Base-by-base conservation (phyloP, 2,113 vertebrate species). In the Pitta sordida region DNA sequence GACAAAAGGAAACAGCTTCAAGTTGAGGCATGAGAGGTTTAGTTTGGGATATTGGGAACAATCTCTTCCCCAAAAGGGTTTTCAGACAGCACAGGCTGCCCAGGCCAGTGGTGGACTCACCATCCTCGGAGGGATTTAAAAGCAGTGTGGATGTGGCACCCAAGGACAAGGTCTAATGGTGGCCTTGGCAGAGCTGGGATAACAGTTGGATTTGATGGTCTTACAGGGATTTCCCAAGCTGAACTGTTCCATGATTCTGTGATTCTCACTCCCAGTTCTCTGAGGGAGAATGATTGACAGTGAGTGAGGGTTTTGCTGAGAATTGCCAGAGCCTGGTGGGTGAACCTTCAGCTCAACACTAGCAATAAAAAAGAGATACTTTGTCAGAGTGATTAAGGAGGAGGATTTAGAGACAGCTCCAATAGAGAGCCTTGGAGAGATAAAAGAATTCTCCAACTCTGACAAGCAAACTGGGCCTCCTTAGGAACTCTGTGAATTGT, bases 331-430 rank as follows among this genome's bases (percentile, higher is more conserved):
- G n/a, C n/a, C 44, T 90, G 76, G 51, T 48, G 49, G 74, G 46
- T 63, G 62, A 94, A 80, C 48, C 49, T 77, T 16, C 23, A 39
- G 74, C 82, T 93, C 51, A 89, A 86, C 89, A 36, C 15, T 32
- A 41, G 51, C 34, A 73, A 87, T 79, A 60, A 82, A 88, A 58
- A 23, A 43, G 55, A 65, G 32, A 44, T 65, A 75, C 26, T 29
- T 6, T 18, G 41, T 71, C 22, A 86, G 30, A 87, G 87, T 49
- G 53, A 93, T 86, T 93, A 92, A 59, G 64, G 56, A 39, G 75
- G 58, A 81, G 87, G 75, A 86, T 63, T 81, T 86, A 94, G 94
- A 83, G 80, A 83, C 73, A 64, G 80, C 87, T 82, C 36, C 56
- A 80, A 64, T 26, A 91, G 93, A 74, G 43, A 91, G 26, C 19